Evolutionary conservation across 2,888 invertebrate genomes (phyloP).

Genomic region (Drosophila koepferae): DNA sequence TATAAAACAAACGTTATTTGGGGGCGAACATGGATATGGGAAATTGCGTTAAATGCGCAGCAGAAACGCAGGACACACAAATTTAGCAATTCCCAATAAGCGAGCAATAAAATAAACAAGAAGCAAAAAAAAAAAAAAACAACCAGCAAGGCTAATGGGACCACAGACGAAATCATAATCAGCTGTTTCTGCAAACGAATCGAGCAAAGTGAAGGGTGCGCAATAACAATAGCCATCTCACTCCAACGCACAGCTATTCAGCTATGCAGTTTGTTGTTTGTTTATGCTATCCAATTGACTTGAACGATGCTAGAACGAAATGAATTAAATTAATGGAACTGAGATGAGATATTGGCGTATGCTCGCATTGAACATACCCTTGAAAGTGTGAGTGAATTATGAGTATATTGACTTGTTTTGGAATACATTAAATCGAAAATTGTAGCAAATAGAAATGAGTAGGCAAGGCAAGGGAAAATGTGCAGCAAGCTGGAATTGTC

Average conservation of each 20-base stretch:
- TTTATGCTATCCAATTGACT: constrained; percentile 12
- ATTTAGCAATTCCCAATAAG: constrained; percentile 48
- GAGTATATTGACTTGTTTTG: neutral
- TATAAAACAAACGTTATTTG: constrained; percentile 28
- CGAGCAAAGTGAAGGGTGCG: constrained; percentile 2
- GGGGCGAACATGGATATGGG: neutral
- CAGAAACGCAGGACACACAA: constrained; percentile 38
- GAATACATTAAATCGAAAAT: too few relatives aligned
- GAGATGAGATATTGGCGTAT: neutral
- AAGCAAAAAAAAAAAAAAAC: neutral
- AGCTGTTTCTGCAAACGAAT: constrained; percentile 39
- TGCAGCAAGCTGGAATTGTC: neutral
- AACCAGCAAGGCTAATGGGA: constrained; percentile 16
- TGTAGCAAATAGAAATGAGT: neutral
- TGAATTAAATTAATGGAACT: neutral
- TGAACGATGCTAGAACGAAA: constrained; percentile 1
- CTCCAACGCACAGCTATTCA: neutral
- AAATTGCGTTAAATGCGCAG: constrained; percentile 62
- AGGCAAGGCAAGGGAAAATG: neutral
- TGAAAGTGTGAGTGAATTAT: neutral
- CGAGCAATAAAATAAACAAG: constrained; percentile 14
- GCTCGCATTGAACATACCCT: neutral
- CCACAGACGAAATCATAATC: constrained; percentile 38
- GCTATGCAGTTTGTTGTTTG: neutral
- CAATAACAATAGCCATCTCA: constrained; percentile 8